These are phyloP conservation scores for Pipistrellus pipistrellus DNA, from an alignment of 2,797 vertebrate species.

Conservation along the genomic window DNA sequence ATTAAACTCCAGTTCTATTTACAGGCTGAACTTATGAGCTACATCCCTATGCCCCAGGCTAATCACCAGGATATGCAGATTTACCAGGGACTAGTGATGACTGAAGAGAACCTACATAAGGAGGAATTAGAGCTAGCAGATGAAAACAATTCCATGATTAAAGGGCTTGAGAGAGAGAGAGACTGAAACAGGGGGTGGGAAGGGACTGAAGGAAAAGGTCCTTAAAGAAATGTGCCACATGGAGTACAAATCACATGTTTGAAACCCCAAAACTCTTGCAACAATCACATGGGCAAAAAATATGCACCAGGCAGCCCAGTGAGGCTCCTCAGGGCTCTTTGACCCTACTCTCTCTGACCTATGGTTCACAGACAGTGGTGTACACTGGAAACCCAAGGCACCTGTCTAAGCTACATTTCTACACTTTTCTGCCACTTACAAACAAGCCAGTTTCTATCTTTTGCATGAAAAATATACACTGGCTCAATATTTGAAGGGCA, in stretches of 20 bases:
- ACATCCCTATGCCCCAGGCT: conserved; percentile 61
- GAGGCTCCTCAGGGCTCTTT: neutral
- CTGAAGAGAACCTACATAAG: conserved; percentile 48
- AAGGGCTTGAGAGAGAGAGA: conserved; percentile 24
- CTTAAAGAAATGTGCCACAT: conserved; percentile 44
- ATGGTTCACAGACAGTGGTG: neutral
- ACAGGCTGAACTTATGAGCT: conserved; percentile 69
- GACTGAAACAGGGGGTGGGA: conserved; percentile 19
- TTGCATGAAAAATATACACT: conserved; percentile 53
- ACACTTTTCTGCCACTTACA: neutral
- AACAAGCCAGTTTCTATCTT: conserved; percentile 33
- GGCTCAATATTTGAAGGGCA: conserved; percentile 60
- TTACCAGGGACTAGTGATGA: conserved; percentile 41
- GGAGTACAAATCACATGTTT: neutral
- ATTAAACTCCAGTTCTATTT: conserved; percentile 76
- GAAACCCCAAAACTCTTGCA: conserved; percentile 34
- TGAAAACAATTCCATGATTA: conserved; percentile 74
- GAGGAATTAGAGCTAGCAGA: conserved; percentile 66
- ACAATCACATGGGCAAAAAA: neutral
- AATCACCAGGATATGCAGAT: conserved; percentile 77
- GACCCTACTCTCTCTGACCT: neutral
- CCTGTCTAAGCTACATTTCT: neutral
- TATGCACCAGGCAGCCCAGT: neutral
- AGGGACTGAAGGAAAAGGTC: neutral
- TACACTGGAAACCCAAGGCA: neutral